Evolutionary conservation across 2,797 vertebrate species (phyloP).

Genomic region (Sebastes umbrosus): DNA sequence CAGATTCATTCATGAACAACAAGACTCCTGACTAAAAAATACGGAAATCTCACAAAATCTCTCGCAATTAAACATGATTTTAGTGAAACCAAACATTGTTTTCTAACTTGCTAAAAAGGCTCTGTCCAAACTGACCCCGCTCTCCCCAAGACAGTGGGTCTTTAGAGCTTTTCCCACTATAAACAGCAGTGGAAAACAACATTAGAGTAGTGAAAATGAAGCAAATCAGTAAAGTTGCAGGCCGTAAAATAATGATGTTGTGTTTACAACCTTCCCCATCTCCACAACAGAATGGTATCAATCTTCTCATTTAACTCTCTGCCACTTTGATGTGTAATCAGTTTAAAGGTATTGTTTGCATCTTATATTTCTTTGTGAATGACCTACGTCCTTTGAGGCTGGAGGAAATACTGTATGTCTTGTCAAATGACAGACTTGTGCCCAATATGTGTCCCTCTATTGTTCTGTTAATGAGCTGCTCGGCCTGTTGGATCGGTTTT

Average conservation of each 20-base stretch:
- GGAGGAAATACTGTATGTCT: background rate
- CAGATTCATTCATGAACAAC: too few species aligned
- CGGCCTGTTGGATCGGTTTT: conserved; percentile 37
- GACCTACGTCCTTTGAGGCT: background rate
- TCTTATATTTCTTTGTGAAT: background rate
- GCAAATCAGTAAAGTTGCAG: background rate
- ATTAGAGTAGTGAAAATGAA: background rate
- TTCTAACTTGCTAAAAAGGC: too few species aligned
- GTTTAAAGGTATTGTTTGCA: background rate
- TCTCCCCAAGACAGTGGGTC: too few species aligned
- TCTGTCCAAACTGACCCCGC: too few species aligned
- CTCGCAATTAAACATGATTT: too few species aligned
- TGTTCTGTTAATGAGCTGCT: background rate
- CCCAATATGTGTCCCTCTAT: accelerated
- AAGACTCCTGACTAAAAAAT: too few species aligned
- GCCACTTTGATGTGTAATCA: background rate
- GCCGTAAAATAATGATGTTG: background rate
- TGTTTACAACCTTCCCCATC: background rate
- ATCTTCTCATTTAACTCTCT: background rate
- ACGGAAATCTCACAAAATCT: too few species aligned
- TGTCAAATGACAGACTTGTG: background rate
- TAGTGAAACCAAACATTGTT: too few species aligned
- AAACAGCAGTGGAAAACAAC: background rate
- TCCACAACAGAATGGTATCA: too few species aligned
- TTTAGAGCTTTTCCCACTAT: background rate